phyloP scores from a whole-genome alignment of 2,888 invertebrate species.

The Hyppa rectilinea region DNA sequence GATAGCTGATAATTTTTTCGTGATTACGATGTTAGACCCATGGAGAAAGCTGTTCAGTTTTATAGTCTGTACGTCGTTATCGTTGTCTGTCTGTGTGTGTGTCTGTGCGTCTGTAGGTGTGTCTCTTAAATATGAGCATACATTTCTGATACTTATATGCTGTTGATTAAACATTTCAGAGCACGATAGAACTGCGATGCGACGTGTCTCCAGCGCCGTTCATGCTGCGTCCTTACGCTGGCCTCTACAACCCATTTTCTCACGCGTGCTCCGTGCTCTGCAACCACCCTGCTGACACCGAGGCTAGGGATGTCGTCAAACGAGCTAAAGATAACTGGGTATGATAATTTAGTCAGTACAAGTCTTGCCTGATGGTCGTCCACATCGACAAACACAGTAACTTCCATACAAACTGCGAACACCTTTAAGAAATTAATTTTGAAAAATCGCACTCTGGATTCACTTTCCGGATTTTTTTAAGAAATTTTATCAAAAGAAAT shows the following conservation, averaged over 20 bases:
- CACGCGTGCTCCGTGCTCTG: slow-evolving; percentile 95
- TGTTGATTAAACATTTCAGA: too few species aligned
- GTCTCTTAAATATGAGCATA: too few species aligned
- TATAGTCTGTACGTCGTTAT: too few species aligned
- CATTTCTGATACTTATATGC: too few species aligned
- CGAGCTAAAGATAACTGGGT: slow-evolving; percentile 94
- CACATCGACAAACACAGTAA: neutral
- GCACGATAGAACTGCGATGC: slow-evolving; percentile 88
- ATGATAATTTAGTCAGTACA: slow-evolving; percentile 47
- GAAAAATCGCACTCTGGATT: neutral
- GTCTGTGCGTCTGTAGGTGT: too few species aligned
- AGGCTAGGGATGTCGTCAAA: slow-evolving; percentile 93
- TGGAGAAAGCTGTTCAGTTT: too few species aligned
- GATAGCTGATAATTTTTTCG: too few species aligned
- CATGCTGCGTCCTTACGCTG: slow-evolving; percentile 94
- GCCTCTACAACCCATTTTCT: slow-evolving; percentile 95
- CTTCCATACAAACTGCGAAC: neutral
- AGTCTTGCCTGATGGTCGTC: neutral
- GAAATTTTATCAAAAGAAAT: too few species aligned
- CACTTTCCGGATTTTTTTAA: too few species aligned
- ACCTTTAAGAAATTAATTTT: neutral
- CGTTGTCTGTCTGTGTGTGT: too few species aligned
- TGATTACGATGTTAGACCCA: too few species aligned
- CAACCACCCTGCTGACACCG: slow-evolving; percentile 95
- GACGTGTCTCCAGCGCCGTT: slow-evolving; percentile 93